phyloP scores from a whole-genome alignment of 1,140 invertebrate genomes.

The Drosophila bocqueti region DNA sequence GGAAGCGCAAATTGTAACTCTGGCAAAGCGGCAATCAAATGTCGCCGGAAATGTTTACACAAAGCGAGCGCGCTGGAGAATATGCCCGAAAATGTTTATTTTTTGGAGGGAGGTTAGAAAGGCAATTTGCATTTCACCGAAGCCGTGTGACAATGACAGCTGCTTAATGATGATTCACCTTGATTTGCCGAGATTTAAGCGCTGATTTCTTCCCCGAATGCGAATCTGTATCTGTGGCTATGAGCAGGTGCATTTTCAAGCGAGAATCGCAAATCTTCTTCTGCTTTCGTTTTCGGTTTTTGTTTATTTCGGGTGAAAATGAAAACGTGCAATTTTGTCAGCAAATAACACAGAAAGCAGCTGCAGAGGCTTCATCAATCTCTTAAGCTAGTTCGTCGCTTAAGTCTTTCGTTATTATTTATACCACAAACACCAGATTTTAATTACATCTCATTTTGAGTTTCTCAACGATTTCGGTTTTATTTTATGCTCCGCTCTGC shows the following conservation, averaged over 20 bases:
- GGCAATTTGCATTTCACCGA: slow-evolving; percentile 77
- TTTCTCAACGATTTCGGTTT: slow-evolving; percentile 23
- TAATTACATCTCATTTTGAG: slow-evolving; percentile 54
- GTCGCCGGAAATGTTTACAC: slow-evolving; percentile 63
- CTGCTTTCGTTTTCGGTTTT: slow-evolving; percentile 45
- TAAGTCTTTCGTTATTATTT: slow-evolving; percentile 69
- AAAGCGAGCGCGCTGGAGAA: slow-evolving; percentile 31
- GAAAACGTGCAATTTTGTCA: slow-evolving; percentile 48
- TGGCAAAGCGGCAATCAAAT: slow-evolving; percentile 50
- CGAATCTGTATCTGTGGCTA: slow-evolving; percentile 28
- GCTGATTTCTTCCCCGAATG: slow-evolving; percentile 14
- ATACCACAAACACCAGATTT: slow-evolving; percentile 42
- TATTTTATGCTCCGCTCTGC: slow-evolving; percentile 20
- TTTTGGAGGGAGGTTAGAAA: slow-evolving; percentile 41
- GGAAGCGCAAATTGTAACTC: slow-evolving; percentile 70
- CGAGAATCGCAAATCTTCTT: slow-evolving; percentile 30
- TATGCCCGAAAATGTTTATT: slow-evolving; percentile 44
- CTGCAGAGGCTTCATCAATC: slow-evolving; percentile 50
- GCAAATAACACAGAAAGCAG: slow-evolving; percentile 45
- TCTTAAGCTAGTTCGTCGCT: slow-evolving; percentile 54
- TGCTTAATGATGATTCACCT: slow-evolving; percentile 62
- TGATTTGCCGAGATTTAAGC: slow-evolving; percentile 61
- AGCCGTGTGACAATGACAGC: slow-evolving; percentile 63
- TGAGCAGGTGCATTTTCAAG: slow-evolving; percentile 62
- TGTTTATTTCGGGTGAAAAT: slow-evolving; percentile 57